Conservation (phyloP, 2,113 vertebrate genomes). For the Bos javanicus region DNA sequence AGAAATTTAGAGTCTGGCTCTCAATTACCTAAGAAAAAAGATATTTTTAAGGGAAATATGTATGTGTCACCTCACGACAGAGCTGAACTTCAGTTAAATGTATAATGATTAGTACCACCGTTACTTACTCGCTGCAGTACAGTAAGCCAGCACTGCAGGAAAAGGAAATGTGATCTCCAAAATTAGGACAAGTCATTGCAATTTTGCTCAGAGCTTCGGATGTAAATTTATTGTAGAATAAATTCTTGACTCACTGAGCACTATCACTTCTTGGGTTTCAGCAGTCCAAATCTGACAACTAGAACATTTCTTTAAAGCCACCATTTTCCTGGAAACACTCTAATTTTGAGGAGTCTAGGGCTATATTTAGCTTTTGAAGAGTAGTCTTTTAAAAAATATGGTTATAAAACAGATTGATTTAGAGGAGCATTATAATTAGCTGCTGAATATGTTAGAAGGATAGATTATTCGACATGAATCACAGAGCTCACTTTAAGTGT, state of each 20-base stretch:
- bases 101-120: neutral
- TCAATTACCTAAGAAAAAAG: neutral
- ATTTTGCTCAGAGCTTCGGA: conserved; percentile 7
- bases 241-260: conserved; percentile 13
- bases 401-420: conserved; percentile 73
- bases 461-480: conserved; percentile 75
- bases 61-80: neutral
- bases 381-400: conserved; percentile 70
- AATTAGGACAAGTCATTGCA: neutral
- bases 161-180: neutral
- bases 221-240: conserved; percentile 26
- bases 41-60: neutral
- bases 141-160: neutral
- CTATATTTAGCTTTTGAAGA: conserved; percentile 70
- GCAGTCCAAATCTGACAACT: conserved; percentile 52
- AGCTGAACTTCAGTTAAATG: neutral
- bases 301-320: conserved; percentile 59
- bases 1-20: neutral
- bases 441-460: conserved; percentile 73
- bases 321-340: conserved; percentile 67
- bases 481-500: conserved; percentile 69
- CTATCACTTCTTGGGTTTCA: conserved; percentile 27
- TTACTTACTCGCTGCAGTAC: neutral
- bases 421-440: conserved; percentile 71
- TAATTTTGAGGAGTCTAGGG: conserved; percentile 63